Evolutionary conservation across 2,113 vertebrate species (phyloP).

Genomic region (Psittacula cyanocephala): DNA sequence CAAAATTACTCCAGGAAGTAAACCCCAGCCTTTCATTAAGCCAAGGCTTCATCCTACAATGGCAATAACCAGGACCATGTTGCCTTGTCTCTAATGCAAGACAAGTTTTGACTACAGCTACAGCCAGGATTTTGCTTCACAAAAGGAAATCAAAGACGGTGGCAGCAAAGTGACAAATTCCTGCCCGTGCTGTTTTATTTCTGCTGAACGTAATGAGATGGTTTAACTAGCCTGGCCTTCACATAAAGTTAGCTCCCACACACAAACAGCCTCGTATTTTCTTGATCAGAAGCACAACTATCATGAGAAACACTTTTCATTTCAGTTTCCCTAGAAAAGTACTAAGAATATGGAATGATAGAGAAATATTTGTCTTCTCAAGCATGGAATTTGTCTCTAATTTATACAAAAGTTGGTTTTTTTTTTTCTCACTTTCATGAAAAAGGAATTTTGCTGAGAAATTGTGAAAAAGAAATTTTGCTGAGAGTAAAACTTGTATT

Average conservation of each 20-base stretch:
- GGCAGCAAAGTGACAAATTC: neutral
- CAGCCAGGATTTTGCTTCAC: neutral
- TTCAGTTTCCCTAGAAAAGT: neutral
- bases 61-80: neutral
- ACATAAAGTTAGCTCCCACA: neutral
- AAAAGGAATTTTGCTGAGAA: too few species aligned
- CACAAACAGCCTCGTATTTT: neutral
- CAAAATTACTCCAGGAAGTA: neutral
- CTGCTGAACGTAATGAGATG: neutral
- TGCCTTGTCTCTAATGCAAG: neutral
- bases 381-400: neutral
- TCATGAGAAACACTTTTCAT: neutral
- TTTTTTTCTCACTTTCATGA: neutral
- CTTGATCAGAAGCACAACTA: neutral
- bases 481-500: neutral
- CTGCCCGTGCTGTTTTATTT: neutral
- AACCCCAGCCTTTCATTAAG: neutral
- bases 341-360: neutral
- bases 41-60: neutral
- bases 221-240: neutral
- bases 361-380: neutral
- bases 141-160: slow-evolving; percentile 8
- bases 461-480: neutral
- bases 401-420: neutral
- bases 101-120: neutral